Evolutionary conservation across 2,888 invertebrate genomes (phyloP).

Genomic region (Aphrophora alni): DNA sequence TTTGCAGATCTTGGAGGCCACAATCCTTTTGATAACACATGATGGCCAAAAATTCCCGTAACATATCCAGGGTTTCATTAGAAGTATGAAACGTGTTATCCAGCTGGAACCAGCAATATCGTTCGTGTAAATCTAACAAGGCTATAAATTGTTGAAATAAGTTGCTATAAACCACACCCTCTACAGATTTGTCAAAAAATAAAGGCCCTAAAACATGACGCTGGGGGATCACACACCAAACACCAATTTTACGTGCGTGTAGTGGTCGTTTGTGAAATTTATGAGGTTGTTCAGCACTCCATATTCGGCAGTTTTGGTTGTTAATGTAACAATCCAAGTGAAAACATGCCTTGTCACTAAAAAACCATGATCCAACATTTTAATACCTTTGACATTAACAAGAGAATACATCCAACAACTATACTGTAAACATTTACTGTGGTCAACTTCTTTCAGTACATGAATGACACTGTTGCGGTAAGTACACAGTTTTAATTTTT

Average conservation of each 20-base stretch:
- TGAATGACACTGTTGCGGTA: conserved; percentile 13
- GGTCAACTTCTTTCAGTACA: conserved; percentile 24
- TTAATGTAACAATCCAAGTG: conserved; percentile 17
- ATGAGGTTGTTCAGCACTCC: not conserved
- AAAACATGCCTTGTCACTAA: conserved; percentile 17
- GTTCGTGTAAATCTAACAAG: conserved; percentile 12
- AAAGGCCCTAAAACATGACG: conserved; percentile 21
- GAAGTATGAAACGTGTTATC: conserved; percentile 7
- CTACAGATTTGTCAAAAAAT: conserved; percentile 44
- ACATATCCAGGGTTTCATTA: not conserved
- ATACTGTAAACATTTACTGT: not conserved
- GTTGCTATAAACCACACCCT: conserved; percentile 11
- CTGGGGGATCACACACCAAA: conserved; percentile 15
- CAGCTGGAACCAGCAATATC: conserved; percentile 14
- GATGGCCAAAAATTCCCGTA: conserved; percentile 9
- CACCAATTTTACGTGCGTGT: conserved; percentile 24
- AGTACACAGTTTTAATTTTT: conserved; percentile 20
- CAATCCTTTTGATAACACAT: not conserved
- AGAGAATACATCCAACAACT: conserved; percentile 4
- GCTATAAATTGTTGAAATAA: conserved; percentile 14
- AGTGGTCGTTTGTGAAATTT: conserved; percentile 6
- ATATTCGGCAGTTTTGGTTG: conserved; percentile 12
- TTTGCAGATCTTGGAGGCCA: conserved; percentile 3
- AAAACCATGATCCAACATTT: conserved; percentile 14
- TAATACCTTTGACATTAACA: conserved; percentile 9